phyloP scores from a whole-genome alignment of 2,113 vertebrate species.

The Alaudala cheleensis region DNA sequence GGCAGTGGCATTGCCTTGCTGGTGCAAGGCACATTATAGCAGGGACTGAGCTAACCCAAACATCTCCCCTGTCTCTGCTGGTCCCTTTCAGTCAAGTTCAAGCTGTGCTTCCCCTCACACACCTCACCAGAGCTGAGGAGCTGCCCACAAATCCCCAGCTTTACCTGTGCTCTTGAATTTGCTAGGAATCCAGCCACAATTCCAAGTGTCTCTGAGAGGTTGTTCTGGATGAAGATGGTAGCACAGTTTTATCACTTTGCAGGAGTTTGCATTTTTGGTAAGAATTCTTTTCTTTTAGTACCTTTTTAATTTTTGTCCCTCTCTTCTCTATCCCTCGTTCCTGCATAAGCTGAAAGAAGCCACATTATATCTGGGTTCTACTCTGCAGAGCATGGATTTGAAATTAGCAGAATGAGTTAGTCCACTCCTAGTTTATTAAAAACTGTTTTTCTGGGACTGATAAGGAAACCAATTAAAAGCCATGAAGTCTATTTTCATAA shows the following conservation, averaged over 20 bases:
- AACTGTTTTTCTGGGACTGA: conserved; percentile 59
- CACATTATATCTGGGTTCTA: neutral
- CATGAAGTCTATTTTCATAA: conserved; percentile 69
- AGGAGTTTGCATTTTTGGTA: neutral
- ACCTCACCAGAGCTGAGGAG: neutral
- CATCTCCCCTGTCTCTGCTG: neutral
- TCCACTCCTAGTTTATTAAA: conserved; percentile 60
- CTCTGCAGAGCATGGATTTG: conserved; percentile 50
- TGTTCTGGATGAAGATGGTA: neutral
- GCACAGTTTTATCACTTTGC: neutral
- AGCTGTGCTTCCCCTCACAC: accelerated
- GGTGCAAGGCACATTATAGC: accelerated
- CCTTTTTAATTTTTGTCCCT: neutral
- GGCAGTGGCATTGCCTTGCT: neutral
- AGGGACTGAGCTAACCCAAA: neutral
- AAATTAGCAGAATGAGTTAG: conserved; percentile 51
- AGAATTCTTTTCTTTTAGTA: neutral
- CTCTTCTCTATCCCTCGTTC: neutral
- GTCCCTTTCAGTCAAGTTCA: neutral
- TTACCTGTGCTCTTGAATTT: neutral
- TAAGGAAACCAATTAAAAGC: conserved; percentile 74
- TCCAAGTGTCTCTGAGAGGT: neutral
- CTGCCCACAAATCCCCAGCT: neutral
- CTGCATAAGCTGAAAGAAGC: neutral
- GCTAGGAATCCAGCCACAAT: neutral